Conservation (phyloP, 2,113 vertebrate genomes). For the Tachycineta bicolor region DNA sequence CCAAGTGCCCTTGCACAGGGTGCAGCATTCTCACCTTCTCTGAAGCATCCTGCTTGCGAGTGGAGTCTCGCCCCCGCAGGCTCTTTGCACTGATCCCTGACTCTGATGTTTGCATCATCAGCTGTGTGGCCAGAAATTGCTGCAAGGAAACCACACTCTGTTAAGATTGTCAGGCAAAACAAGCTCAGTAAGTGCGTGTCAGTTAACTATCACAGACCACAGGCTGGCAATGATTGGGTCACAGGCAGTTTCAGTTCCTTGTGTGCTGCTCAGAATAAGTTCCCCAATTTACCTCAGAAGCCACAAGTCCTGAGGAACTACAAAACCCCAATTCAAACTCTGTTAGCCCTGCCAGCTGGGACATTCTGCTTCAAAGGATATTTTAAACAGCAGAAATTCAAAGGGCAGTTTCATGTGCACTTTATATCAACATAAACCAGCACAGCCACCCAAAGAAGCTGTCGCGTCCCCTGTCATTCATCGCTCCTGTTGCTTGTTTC, state of each 20-base stretch:
- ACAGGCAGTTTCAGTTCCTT: slow-evolving; percentile 45
- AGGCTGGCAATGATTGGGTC: slow-evolving; percentile 1
- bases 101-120: slow-evolving; percentile 99
- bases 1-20: background rate
- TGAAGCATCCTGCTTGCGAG: slow-evolving; percentile 93
- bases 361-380: background rate
- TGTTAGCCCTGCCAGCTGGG: background rate
- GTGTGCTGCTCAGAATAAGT: slow-evolving; percentile 26
- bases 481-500: background rate
- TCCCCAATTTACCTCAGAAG: slow-evolving; percentile 20
- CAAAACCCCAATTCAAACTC: background rate
- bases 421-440: background rate
- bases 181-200: background rate
- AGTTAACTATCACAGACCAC: slow-evolving; percentile 41
- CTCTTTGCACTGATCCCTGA: slow-evolving; percentile 98
- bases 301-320: background rate
- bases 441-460: background rate
- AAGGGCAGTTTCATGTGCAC: background rate
- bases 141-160: slow-evolving; percentile 67
- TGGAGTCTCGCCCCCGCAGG: slow-evolving; percentile 94
- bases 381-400: background rate
- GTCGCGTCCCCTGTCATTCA: background rate
- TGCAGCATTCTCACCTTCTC: slow-evolving; percentile 89
- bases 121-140: slow-evolving; percentile 98
- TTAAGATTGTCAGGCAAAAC: slow-evolving; percentile 43